Conservation (phyloP, 1,140 invertebrate species). For the Dysdera silvatica region DNA sequence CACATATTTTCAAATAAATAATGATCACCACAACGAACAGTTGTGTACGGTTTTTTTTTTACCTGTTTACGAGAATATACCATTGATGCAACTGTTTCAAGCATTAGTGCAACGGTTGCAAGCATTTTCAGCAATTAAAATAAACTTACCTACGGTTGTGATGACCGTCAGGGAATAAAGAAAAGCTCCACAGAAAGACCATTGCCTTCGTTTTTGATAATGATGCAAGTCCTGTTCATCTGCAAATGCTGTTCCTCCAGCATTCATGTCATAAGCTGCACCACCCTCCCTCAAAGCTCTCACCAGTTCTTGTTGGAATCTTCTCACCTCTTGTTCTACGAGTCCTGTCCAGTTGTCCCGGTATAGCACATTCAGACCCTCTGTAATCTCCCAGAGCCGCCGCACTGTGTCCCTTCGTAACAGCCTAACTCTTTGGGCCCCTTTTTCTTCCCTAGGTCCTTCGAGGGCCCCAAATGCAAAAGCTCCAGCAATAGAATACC, state of each 20-base stretch:
- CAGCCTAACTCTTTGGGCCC: constrained; percentile 47
- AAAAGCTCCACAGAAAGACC: constrained; percentile 81
- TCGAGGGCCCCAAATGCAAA: constrained; percentile 88
- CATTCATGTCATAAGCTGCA: constrained; percentile 55
- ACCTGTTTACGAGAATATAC: too few relatives aligned
- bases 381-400: constrained; percentile 82
- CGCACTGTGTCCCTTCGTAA: constrained; percentile 43
- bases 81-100: too few relatives aligned
- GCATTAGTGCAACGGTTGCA: too few relatives aligned
- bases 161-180: constrained; percentile 97
- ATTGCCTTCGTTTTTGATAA: constrained; percentile 62
- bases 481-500: constrained; percentile 85
- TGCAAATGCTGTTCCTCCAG: too few relatives aligned
- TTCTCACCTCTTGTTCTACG: constrained; percentile 56
- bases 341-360: constrained; percentile 80
- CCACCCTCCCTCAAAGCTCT: constrained; percentile 64
- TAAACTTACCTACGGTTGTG: constrained; percentile 79
- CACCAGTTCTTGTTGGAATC: constrained; percentile 78
- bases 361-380: constrained; percentile 84
- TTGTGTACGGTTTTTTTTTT: too few relatives aligned
- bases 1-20: too few relatives aligned
- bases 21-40: too few relatives aligned
- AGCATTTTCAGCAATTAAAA: neutral
- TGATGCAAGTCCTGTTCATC: neutral
- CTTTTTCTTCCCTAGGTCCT: constrained; percentile 55